Evolutionary conservation across 2,113 vertebrate genomes (phyloP).

Genomic region (Dromas ardeola): DNA sequence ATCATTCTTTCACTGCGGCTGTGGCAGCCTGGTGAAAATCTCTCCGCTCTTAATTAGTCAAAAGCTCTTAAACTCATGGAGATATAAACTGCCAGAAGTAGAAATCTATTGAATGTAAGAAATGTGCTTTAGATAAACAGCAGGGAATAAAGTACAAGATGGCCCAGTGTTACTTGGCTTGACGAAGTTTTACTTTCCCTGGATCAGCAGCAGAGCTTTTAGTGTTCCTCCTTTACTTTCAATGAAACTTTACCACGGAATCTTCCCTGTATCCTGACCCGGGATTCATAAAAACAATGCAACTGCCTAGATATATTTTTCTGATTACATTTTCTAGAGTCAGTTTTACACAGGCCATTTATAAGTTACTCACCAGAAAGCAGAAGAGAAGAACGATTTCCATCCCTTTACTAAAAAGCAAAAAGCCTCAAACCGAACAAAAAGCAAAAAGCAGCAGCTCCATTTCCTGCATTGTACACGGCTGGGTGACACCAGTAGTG

Average conservation of each 20-base stretch:
- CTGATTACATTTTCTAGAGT: conserved; percentile 19
- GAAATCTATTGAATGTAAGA: conserved; percentile 24
- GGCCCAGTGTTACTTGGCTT: not conserved
- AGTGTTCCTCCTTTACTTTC: not conserved
- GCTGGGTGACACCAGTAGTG: not conserved
- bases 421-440: not conserved
- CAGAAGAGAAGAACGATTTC: not conserved
- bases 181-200: not conserved
- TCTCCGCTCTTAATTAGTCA: conserved; percentile 48
- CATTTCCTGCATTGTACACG: not conserved
- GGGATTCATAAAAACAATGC: conserved; percentile 7
- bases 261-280: not conserved
- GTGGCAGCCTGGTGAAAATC: not conserved
- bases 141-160: not conserved
- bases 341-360: not conserved
- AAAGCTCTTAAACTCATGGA: conserved; percentile 30
- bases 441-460: not conserved
- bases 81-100: conserved; percentile 24
- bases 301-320: conserved; percentile 2
- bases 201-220: not conserved
- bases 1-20: not conserved
- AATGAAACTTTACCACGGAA: not conserved
- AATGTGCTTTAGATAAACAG: conserved; percentile 42
- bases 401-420: not conserved
- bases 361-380: conserved; percentile 5